Base-by-base conservation (phyloP, 2,113 vertebrate genomes). In the Pedetes capensis region DNA sequence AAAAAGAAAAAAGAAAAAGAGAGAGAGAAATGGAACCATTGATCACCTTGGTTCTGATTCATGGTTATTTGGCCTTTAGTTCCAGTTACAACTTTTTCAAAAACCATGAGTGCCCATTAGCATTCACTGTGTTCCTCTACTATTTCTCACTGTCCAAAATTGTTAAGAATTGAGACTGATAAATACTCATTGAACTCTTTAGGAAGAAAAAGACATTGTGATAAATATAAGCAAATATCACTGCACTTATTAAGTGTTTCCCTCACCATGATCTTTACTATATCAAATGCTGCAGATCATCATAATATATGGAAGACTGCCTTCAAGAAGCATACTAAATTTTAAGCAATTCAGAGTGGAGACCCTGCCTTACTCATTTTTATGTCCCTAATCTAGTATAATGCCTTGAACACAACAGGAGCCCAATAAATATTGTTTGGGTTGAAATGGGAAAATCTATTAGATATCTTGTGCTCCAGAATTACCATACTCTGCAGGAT, bases 311-410 rank as follows among this genome's bases (percentile, higher is more conserved):
- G 78, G 78, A 20, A n/a, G 49, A 74, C 2, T 79, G 44, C 42
- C 66, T 85, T 91, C 49, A 81, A 90, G 27, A 25, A 64, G 2
- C 32, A 96, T 32, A 74, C 34, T 82, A 94, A 92, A 92, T 75
- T 88, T 9, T 68, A 91, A 68, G 23, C 94, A 92, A 96, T 27
- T 69, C 37, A 85, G 20, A 92, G 49, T 82, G 68, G 42, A 94
- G 85, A 92, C 13, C 37, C 84, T 92, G 22, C 90, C 42, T 76
- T 94, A 76, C 20, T 92, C 59, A 87, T 86, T 93, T 95, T 96
- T 95, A 94, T 94, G 44, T 85, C 34, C 44, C 44, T 86, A 74
- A 88, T 81, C 86, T 68, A 78, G 49, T 25, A 96, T 29, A 78
- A 20, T 69, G 37, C 37, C 61, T 91, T 94, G 82, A 95, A 92